Percentiles rank a stretch among this genome's conserved stretches.
These are phyloP conservation scores for Thera obeliscata DNA, from an alignment of 2,888 invertebrate species.

Conservation along the genomic window DNA sequence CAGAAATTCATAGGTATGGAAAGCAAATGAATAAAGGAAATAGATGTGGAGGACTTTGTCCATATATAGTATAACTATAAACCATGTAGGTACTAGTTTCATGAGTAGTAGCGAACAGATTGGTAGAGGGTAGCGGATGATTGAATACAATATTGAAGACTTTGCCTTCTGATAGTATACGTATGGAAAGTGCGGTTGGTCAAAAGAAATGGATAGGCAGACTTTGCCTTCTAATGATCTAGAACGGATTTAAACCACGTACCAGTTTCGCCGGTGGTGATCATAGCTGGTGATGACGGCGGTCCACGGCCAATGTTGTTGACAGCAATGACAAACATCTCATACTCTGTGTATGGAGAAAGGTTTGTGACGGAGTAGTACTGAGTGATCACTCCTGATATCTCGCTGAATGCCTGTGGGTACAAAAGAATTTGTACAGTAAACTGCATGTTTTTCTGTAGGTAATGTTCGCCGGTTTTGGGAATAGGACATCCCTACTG, in stretches of 20 bases:
- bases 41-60: too few relatives aligned
- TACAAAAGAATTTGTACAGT: background rate
- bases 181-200: background rate
- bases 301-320: slow-evolving; percentile 97
- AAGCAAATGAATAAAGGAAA: too few relatives aligned
- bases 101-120: too few relatives aligned
- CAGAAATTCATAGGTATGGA: too few relatives aligned
- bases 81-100: too few relatives aligned
- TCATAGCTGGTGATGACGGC: slow-evolving; percentile 93
- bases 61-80: too few relatives aligned
- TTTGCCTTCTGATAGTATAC: too few relatives aligned
- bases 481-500: too few relatives aligned
- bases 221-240: too few relatives aligned
- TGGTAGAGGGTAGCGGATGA: too few relatives aligned
- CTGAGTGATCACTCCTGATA: slow-evolving; percentile 96
- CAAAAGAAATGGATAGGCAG: too few relatives aligned
- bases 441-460: background rate
- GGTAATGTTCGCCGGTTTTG: background rate
- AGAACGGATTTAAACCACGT: slow-evolving; percentile 56
- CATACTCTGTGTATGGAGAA: slow-evolving; percentile 97
- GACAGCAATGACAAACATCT: slow-evolving; percentile 97
- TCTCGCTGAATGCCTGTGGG: slow-evolving; percentile 93
- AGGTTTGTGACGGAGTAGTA: slow-evolving; percentile 95
- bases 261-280: slow-evolving; percentile 99
- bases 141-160: too few relatives aligned